Percentiles rank a stretch among this genome's conserved stretches.
These are phyloP conservation scores for Fregata magnificens DNA, from an alignment of 2,113 vertebrate genomes.

Conservation along the genomic window DNA sequence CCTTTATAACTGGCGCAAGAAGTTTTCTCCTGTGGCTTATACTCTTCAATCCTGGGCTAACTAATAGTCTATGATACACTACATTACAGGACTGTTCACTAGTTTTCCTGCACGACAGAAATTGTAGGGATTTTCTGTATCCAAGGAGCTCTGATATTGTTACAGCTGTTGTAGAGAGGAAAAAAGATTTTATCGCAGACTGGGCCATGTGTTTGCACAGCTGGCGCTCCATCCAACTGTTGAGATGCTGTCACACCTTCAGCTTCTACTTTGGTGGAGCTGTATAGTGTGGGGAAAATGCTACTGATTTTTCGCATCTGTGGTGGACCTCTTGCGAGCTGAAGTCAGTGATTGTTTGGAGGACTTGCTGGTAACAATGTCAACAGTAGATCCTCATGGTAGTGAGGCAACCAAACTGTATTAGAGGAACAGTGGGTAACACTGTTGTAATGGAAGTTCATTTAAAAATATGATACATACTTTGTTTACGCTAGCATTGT, in stretches of 20 bases:
- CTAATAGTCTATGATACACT: neutral
- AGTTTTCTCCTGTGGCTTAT: neutral
- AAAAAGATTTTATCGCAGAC: neutral
- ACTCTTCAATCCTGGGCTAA: neutral
- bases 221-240: neutral
- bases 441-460: neutral
- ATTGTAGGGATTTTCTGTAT: neutral
- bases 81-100: neutral
- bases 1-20: neutral
- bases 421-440: neutral
- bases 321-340: neutral
- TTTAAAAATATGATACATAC: neutral
- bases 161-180: neutral
- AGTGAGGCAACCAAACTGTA: neutral
- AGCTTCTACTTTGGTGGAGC: neutral
- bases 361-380: neutral
- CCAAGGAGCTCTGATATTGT: neutral
- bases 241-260: neutral
- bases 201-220: neutral
- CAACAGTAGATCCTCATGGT: neutral
- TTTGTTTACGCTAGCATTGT: neutral
- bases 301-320: neutral
- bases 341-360: neutral
- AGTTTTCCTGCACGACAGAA: neutral
- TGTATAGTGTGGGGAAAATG: neutral